phyloP scores from a whole-genome alignment of 1,140 invertebrate species.

The Temnothorax longispinosus region DNA sequence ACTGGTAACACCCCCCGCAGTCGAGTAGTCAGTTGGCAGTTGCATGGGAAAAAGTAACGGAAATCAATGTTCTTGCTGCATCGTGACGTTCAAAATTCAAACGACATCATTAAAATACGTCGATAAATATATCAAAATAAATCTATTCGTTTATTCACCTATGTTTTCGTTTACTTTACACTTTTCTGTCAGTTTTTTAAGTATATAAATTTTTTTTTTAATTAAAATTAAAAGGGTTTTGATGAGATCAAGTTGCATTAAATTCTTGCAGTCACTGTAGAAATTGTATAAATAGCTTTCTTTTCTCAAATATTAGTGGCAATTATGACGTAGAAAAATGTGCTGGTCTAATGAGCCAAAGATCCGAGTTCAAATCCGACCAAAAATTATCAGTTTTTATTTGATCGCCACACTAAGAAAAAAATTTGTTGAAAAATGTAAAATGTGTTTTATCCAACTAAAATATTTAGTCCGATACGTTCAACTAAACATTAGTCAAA shows the following conservation, averaged over 20 bases:
- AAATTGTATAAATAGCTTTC: neutral
- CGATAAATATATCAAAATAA: neutral
- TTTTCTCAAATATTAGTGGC: neutral
- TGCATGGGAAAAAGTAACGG: conserved; percentile 86
- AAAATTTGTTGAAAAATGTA: too few species aligned
- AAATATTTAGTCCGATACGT: too few species aligned
- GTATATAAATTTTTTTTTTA: neutral
- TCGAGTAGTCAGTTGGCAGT: conserved; percentile 83
- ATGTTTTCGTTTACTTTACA: neutral
- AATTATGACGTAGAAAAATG: too few species aligned
- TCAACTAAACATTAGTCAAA: too few species aligned
- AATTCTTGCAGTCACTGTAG: neutral
- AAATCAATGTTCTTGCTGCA: conserved; percentile 80
- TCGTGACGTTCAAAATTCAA: conserved; percentile 33
- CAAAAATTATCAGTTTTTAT: too few species aligned
- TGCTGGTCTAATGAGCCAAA: too few species aligned
- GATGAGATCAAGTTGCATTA: neutral
- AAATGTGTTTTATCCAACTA: too few species aligned
- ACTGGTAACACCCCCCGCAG: conserved; percentile 80
- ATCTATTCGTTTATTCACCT: neutral
- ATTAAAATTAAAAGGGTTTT: neutral
- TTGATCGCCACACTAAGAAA: too few species aligned
- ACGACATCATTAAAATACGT: neutral
- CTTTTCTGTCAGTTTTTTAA: neutral
- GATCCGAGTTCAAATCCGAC: too few species aligned